These are phyloP conservation scores for Mycalesis mineus DNA, from an alignment of 2,888 invertebrate species.

Conservation along the genomic window DNA sequence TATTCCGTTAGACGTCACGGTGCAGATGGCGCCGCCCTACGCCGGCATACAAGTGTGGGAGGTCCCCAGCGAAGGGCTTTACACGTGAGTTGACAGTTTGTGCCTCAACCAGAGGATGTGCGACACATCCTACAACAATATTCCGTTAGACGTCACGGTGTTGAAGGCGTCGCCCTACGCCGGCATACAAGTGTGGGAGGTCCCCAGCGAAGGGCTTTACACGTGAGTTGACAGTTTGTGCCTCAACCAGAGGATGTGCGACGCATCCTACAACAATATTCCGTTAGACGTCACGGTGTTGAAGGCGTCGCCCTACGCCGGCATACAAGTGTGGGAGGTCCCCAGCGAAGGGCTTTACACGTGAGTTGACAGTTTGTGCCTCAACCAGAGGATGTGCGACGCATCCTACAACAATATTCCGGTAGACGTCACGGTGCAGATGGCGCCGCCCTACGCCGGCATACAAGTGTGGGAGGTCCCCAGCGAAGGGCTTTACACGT, in stretches of 20 bases:
- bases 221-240: conserved; percentile 81
- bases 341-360: conserved; percentile 90
- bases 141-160: conserved; percentile 71
- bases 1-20: conserved; percentile 65
- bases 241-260: conserved; percentile 85
- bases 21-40: conserved; percentile 78
- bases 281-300: conserved; percentile 76
- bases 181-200: conserved; percentile 91
- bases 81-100: conserved; percentile 75
- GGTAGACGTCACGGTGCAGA: conserved; percentile 78
- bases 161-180: conserved; percentile 77
- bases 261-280: conserved; percentile 70
- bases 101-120: conserved; percentile 82
- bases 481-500: conserved; percentile 88
- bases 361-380: conserved; percentile 42
- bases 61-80: conserved; percentile 88
- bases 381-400: conserved; percentile 83
- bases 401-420: conserved; percentile 37
- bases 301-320: conserved; percentile 78
- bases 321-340: conserved; percentile 90
- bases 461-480: conserved; percentile 92
- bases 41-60: conserved; percentile 90
- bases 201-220: conserved; percentile 89
- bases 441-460: conserved; percentile 80
- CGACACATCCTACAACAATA: conserved; percentile 43